Conservation (phyloP, 2,888 invertebrate genomes). For the Ennomos fuscantarius region DNA sequence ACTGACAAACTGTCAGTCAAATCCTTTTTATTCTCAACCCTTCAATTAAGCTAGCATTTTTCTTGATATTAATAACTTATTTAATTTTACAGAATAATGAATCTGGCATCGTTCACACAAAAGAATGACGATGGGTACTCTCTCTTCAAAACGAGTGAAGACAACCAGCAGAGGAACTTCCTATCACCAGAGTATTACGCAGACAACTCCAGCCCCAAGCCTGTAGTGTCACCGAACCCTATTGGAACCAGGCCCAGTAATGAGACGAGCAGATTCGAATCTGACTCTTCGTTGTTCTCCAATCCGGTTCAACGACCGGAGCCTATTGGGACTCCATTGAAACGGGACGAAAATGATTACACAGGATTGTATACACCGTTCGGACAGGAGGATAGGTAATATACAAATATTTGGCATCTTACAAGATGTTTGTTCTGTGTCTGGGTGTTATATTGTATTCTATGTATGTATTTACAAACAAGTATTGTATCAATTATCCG, state of each 20-base stretch:
- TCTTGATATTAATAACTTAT: no score
- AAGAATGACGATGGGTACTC: constrained; percentile 80
- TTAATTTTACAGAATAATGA: constrained; percentile 57
- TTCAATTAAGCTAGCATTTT: no score
- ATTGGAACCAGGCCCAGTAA: constrained; percentile 69
- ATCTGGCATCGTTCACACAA: constrained; percentile 76
- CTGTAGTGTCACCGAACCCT: constrained; percentile 72
- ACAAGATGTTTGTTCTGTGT: no score
- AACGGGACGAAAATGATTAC: constrained; percentile 42
- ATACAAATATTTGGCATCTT: not conserved
- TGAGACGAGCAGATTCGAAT: constrained; percentile 52
- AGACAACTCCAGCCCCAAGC: constrained; percentile 61
- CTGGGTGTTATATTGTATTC: no score
- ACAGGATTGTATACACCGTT: constrained; percentile 34
- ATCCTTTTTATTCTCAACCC: no score
- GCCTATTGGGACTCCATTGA: constrained; percentile 61
- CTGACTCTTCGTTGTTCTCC: constrained; percentile 66
- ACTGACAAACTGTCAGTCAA: no score
- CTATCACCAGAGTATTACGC: constrained; percentile 63
- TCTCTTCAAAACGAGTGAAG: constrained; percentile 68
- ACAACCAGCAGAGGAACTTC: constrained; percentile 63
- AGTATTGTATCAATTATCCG: no score
- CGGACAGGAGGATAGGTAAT: constrained; percentile 60
- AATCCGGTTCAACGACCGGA: constrained; percentile 65
- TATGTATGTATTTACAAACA: no score